Evolutionary conservation across 2,888 invertebrate genomes (phyloP).

Genomic region (Colletes collaris): DNA sequence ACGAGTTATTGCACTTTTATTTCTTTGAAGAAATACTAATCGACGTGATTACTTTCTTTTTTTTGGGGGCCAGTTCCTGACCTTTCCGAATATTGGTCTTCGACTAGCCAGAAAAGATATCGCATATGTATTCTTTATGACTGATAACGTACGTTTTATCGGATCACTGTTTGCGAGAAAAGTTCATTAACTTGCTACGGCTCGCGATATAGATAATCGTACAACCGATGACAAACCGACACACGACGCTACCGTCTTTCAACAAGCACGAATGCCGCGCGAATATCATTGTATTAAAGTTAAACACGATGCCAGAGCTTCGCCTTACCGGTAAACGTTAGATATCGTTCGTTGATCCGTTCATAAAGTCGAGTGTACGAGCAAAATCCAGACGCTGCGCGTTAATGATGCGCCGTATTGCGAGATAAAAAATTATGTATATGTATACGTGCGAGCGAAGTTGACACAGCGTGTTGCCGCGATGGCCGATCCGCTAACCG

Average conservation of each 20-base stretch:
- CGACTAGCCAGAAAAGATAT: slow-evolving; percentile 13
- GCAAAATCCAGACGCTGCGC: background rate
- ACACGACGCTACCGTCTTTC: background rate
- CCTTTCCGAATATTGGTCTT: slow-evolving; percentile 24
- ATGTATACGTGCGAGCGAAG: background rate
- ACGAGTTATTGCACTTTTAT: background rate
- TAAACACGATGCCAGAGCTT: background rate
- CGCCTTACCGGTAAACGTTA: background rate
- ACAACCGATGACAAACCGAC: slow-evolving; percentile 24
- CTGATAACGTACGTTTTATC: slow-evolving; percentile 44
- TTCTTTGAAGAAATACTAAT: background rate
- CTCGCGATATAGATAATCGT: slow-evolving; percentile 39
- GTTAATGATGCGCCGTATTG: background rate
- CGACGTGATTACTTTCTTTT: background rate
- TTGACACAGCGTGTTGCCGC: background rate
- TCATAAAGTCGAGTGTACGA: background rate
- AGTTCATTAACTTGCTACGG: slow-evolving; percentile 52
- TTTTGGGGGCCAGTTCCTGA: slow-evolving; percentile 11
- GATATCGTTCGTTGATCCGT: background rate
- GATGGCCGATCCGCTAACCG: background rate
- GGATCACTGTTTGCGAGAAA: slow-evolving; percentile 31
- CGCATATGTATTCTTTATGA: slow-evolving; percentile 13
- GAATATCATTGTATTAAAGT: background rate
- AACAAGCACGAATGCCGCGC: background rate
- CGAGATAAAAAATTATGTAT: background rate